A percentile compares a stretch with the other conserved stretches of the same genome.
Conservation (phyloP, 1,140 invertebrate species). For the Aphelenchoides besseyi region DNA sequence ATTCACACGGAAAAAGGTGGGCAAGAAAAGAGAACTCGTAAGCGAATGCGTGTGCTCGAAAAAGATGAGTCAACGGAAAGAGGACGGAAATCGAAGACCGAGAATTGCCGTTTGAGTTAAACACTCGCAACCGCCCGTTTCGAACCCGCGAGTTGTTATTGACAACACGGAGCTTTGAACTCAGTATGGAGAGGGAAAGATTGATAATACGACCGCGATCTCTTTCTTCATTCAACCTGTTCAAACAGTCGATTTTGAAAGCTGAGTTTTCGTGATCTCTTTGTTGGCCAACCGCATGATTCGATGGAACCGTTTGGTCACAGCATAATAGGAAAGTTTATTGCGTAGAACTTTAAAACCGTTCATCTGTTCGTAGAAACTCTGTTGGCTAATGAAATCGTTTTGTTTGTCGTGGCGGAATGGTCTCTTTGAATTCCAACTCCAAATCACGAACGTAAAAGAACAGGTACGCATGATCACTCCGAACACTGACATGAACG, state of each 20-base stretch:
- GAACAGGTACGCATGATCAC: neutral
- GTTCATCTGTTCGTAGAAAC: neutral
- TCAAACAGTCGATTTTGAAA: neutral
- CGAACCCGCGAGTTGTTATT: neutral
- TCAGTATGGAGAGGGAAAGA: neutral
- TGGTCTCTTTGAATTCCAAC: constrained; percentile 8
- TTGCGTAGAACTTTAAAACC: constrained; percentile 11
- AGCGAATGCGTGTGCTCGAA: too few relatives aligned
- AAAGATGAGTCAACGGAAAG: too few relatives aligned
- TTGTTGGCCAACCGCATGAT: neutral
- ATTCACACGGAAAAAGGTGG: too few relatives aligned
- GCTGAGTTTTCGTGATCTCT: neutral
- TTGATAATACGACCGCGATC: too few relatives aligned
- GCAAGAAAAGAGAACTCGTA: too few relatives aligned
- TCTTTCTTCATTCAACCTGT: too few relatives aligned
- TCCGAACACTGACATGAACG: neutral
- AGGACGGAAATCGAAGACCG: neutral
- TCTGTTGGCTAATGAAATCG: neutral
- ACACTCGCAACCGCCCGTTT: neutral
- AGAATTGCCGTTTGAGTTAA: neutral
- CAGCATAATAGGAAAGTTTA: too few relatives aligned
- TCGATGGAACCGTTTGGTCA: neutral
- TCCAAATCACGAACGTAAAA: constrained; percentile 5
- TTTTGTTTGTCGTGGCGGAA: neutral
- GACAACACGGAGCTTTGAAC: neutral